These are phyloP conservation scores for Chaenogobius annularis DNA, from an alignment of 2,113 vertebrate species.

Conservation along the genomic window DNA sequence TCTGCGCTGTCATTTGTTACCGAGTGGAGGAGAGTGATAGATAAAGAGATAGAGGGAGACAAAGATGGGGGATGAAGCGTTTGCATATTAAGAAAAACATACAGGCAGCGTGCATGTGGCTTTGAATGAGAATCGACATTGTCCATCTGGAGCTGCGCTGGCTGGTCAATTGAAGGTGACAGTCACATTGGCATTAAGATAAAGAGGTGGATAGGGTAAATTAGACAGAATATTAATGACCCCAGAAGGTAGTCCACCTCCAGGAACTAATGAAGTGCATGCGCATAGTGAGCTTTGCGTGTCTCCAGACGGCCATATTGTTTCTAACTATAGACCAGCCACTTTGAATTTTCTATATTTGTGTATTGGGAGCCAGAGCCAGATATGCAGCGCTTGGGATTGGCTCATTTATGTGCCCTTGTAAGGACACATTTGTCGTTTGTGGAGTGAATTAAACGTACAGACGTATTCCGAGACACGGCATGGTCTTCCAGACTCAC, in stretches of 20 bases:
- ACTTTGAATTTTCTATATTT: conserved; percentile 2
- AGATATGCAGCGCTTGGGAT: not conserved
- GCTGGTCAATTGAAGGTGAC: conserved; percentile 50
- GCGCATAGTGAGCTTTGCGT: not conserved
- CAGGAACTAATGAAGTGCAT: conserved; percentile 16
- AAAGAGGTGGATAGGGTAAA: conserved; percentile 45
- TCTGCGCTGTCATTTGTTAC: conserved; percentile 56
- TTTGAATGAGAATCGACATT: conserved; percentile 5
- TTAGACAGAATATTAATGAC: conserved; percentile 60
- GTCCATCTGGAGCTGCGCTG: conserved; percentile 44
- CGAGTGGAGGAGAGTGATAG: conserved; percentile 23
- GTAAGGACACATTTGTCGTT: conserved; percentile 6
- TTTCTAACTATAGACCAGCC: not conserved
- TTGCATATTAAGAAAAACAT: not conserved
- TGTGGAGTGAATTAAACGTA: conserved; percentile 15
- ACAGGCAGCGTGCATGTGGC: not conserved
- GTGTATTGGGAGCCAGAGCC: not conserved
- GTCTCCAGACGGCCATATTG: not conserved
- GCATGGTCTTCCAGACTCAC: not conserved
- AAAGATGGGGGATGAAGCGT: not conserved
- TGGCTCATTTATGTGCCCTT: conserved; percentile 13
- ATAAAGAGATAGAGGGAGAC: conserved; percentile 13
- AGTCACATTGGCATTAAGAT: conserved; percentile 45
- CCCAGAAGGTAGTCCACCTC: conserved; percentile 22
- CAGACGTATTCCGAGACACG: conserved; percentile 5